Conservation (phyloP, 2,888 invertebrate species). For the Drosophila maculinotata region DNA sequence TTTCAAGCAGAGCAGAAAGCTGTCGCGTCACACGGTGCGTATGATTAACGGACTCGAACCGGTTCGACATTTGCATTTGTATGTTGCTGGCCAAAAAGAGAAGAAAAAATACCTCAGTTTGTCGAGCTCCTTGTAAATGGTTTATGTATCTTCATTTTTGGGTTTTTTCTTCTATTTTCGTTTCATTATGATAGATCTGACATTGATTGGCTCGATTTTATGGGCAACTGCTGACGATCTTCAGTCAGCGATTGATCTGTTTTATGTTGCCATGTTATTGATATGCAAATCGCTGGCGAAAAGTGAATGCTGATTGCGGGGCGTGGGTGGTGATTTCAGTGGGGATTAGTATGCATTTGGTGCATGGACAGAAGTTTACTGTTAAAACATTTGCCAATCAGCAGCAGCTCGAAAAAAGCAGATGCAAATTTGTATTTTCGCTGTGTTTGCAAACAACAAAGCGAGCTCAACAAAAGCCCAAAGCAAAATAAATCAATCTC, state of each 20-base stretch:
- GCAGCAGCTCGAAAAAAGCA: constrained; percentile 17
- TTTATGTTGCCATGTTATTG: constrained; percentile 20
- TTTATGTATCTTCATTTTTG: constrained; percentile 25
- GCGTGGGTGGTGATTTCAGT: constrained; percentile 28
- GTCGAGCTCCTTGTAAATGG: constrained; percentile 18
- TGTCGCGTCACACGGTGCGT: constrained; percentile 60
- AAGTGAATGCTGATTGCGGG: constrained; percentile 28
- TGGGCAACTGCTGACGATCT: constrained; percentile 45
- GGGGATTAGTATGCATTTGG: constrained; percentile 56
- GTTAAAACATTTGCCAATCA: constrained; percentile 22
- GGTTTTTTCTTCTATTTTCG: constrained; percentile 19
- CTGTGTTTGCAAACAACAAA: constrained; percentile 62
- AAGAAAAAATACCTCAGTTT: too few species aligned
- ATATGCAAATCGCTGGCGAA: constrained; percentile 53
- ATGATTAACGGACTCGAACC: constrained; percentile 53
- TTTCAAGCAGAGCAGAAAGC: constrained; percentile 58
- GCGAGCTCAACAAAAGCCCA: constrained; percentile 39
- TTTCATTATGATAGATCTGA: constrained; percentile 16
- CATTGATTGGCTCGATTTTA: constrained; percentile 50
- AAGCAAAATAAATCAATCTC: constrained; percentile 73
- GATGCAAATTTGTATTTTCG: constrained; percentile 50
- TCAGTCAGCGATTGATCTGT: constrained; percentile 31
- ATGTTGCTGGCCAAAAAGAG: constrained; percentile 27
- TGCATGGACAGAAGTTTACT: constrained; percentile 32
- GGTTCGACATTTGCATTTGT: constrained; percentile 13